A percentile compares a stretch with the other conserved stretches of the same genome.
These are phyloP conservation scores for Argopecten irradians DNA, from an alignment of 1,140 invertebrate genomes.

Conservation along the genomic window DNA sequence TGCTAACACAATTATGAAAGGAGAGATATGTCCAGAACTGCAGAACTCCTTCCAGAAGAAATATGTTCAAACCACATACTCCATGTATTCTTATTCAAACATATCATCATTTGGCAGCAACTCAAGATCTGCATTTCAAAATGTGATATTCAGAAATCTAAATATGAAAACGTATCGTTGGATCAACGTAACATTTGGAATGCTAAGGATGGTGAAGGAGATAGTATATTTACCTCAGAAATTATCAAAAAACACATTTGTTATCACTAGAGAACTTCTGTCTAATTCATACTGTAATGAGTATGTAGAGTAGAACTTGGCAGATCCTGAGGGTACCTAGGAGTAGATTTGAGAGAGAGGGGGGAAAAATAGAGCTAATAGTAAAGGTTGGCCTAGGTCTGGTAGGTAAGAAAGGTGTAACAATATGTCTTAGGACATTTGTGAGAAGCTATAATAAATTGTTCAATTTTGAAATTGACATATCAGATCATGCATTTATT, in stretches of 20 bases:
- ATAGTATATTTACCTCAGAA: background rate
- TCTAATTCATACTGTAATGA: background rate
- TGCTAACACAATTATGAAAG: conserved; percentile 22
- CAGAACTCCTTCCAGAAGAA: background rate
- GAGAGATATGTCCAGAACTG: background rate
- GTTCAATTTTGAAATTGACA: too few species aligned
- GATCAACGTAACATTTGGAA: background rate
- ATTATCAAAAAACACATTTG: background rate
- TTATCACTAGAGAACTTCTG: background rate
- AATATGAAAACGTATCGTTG: background rate
- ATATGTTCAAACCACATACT: too few species aligned
- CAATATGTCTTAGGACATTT: too few species aligned
- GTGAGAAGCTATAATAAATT: too few species aligned
- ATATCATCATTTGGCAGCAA: background rate
- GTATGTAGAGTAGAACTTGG: too few species aligned
- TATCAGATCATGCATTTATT: too few species aligned
- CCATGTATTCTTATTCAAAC: conserved; percentile 11
- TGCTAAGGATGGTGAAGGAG: background rate
- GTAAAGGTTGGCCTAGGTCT: too few species aligned
- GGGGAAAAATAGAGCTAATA: too few species aligned
- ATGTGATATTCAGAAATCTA: background rate
- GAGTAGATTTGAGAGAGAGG: background rate
- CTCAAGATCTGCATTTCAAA: background rate
- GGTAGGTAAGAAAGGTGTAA: too few species aligned
- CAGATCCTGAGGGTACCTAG: background rate